Conservation (phyloP, 2,797 vertebrate genomes). For the Lindbergichthys nudifrons region DNA sequence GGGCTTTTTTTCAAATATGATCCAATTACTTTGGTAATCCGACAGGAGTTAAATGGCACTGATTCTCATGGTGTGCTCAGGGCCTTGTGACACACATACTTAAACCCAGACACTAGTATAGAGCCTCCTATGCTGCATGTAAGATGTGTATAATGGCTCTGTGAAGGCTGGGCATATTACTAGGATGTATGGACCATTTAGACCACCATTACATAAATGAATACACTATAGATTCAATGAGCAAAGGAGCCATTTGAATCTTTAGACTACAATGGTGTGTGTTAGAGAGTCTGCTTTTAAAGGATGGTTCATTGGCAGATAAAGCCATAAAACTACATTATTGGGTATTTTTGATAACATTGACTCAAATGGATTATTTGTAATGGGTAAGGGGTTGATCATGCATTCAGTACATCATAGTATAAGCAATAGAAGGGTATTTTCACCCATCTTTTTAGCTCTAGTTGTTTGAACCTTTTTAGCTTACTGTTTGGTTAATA, state of each 20-base stretch:
- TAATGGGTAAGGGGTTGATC: not conserved
- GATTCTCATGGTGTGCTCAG: slow-evolving; percentile 43
- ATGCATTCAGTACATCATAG: not conserved
- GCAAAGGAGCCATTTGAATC: slow-evolving; percentile 35
- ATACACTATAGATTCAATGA: slow-evolving; percentile 40
- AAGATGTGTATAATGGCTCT: slow-evolving; percentile 57
- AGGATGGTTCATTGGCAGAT: slow-evolving; percentile 6
- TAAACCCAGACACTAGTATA: slow-evolving; percentile 34
- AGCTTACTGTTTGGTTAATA: not conserved
- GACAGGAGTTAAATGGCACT: slow-evolving; percentile 63
- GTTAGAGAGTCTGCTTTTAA: slow-evolving; percentile 15
- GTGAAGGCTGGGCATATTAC: slow-evolving; percentile 53
- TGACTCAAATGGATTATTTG: slow-evolving; percentile 2
- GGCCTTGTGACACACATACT: slow-evolving; percentile 46
- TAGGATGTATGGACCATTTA: slow-evolving; percentile 65
- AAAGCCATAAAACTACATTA: slow-evolving; percentile 23
- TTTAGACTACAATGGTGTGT: slow-evolving; percentile 16
- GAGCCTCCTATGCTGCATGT: slow-evolving; percentile 29
- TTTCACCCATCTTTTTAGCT: not conserved
- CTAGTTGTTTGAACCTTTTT: not conserved
- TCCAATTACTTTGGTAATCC: slow-evolving; percentile 69
- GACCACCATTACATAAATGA: slow-evolving; percentile 59
- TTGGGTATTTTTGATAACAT: slow-evolving; percentile 32
- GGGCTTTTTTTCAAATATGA: slow-evolving; percentile 40
- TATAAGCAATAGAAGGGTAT: slow-evolving; percentile 4